Percentiles rank a stretch among this genome's conserved stretches.
phyloP scores from a whole-genome alignment of 2,888 invertebrate species.

The Seira musarum region DNA sequence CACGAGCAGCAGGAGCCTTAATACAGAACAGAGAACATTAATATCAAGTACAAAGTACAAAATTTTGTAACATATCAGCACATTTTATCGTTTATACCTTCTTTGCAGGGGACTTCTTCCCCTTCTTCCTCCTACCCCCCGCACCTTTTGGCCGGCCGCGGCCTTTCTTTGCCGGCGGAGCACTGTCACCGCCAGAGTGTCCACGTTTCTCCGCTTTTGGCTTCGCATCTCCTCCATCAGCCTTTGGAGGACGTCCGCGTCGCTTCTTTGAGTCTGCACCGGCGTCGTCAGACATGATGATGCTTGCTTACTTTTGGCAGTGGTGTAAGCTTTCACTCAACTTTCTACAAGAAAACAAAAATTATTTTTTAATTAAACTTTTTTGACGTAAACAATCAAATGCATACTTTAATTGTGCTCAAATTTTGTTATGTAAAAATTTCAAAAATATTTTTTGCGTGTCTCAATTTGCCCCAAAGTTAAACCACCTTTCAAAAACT shows the following conservation, averaged over 20 bases:
- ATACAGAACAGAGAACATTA: slow-evolving; percentile 20
- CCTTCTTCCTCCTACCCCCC: slow-evolving; percentile 73
- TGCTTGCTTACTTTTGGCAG: too few species aligned
- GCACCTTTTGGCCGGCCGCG: slow-evolving; percentile 76
- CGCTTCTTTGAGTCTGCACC: slow-evolving; percentile 59
- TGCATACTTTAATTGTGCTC: too few species aligned
- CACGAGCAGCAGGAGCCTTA: slow-evolving; percentile 40
- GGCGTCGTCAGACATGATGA: slow-evolving; percentile 65
- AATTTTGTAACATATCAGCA: too few species aligned
- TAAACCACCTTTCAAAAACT: too few species aligned
- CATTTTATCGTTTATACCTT: slow-evolving; percentile 68
- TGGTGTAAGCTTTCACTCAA: neutral
- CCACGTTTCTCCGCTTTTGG: slow-evolving; percentile 70
- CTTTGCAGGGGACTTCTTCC: slow-evolving; percentile 70
- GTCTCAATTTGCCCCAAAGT: too few species aligned
- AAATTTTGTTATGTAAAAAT: too few species aligned
- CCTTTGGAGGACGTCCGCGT: slow-evolving; percentile 59
- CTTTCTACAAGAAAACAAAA: slow-evolving; percentile 17
- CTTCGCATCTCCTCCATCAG: slow-evolving; percentile 47
- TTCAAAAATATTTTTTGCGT: too few species aligned
- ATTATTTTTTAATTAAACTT: neutral
- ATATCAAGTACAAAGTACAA: neutral
- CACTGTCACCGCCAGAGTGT: slow-evolving; percentile 65
- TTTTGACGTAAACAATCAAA: neutral
- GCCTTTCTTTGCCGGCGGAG: slow-evolving; percentile 75